phyloP scores from a whole-genome alignment of 1,140 invertebrate species.

The Cherax quadricarinatus region DNA sequence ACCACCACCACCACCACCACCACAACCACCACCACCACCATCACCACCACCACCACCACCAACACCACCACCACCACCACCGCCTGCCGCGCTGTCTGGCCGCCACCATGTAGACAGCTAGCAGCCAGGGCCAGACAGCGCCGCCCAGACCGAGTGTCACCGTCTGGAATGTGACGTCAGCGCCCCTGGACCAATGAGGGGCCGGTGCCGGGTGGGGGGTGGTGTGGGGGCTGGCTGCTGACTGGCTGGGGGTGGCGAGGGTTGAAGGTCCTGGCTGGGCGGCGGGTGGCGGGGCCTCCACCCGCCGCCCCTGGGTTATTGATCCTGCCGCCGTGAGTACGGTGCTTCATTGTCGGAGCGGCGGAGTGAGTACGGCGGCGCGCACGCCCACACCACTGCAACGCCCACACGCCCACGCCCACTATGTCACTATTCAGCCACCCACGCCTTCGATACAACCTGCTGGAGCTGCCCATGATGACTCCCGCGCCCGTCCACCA shows the following conservation, averaged over 20 bases:
- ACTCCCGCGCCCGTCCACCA: neutral
- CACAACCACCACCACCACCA: slow-evolving; percentile 17
- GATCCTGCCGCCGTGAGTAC: slow-evolving; percentile 42
- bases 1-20: slow-evolving; percentile 11
- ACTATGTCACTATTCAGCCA: slow-evolving; percentile 2
- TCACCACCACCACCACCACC: slow-evolving; percentile 11
- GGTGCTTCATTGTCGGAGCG: slow-evolving; percentile 43
- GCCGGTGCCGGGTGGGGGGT: slow-evolving; percentile 11
- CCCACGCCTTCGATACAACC: neutral
- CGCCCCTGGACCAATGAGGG: slow-evolving; percentile 4
- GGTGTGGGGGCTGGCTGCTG: slow-evolving; percentile 8
- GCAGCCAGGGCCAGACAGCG: slow-evolving; percentile 43
- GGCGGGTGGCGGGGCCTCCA: slow-evolving; percentile 1
- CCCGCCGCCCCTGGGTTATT: slow-evolving; percentile 45
- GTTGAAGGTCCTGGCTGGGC: slow-evolving; percentile 41
- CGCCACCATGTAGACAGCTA: slow-evolving; percentile 59
- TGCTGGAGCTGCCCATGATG: no score
- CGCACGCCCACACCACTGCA: slow-evolving; percentile 34
- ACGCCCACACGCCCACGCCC: slow-evolving; percentile 25
- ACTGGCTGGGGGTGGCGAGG: slow-evolving; percentile 43
- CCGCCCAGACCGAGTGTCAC: slow-evolving; percentile 61
- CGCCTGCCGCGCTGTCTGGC: slow-evolving; percentile 56
- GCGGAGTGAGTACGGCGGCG: slow-evolving; percentile 58
- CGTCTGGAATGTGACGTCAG: slow-evolving; percentile 63
- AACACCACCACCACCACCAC: slow-evolving; percentile 7